phyloP scores from a whole-genome alignment of 2,888 invertebrate species.

The Pseudococcus viburni region DNA sequence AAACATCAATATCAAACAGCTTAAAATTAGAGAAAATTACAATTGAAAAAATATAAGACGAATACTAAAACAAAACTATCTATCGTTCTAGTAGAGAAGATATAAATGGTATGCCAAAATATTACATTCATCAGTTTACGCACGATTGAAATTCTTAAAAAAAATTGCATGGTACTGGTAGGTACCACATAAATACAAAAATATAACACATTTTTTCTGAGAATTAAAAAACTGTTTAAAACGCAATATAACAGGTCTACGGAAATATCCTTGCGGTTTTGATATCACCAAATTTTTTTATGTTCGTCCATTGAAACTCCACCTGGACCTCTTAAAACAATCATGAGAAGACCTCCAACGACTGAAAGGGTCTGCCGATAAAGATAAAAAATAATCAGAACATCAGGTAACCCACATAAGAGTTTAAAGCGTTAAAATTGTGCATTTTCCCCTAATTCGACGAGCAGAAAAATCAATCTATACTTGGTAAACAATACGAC shows the following conservation, averaged over 20 bases:
- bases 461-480: neutral
- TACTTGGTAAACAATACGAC: neutral
- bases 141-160: neutral
- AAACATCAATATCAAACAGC: neutral
- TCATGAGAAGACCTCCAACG: slow-evolving; percentile 97
- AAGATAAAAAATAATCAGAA: slow-evolving; percentile 71
- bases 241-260: neutral
- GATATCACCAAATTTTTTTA: slow-evolving; percentile 93
- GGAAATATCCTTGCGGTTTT: slow-evolving; percentile 6
- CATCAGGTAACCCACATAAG: neutral
- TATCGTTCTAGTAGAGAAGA: neutral
- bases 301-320: slow-evolving; percentile 99
- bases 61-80: neutral
- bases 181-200: slow-evolving; percentile 2
- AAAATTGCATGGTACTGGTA: neutral
- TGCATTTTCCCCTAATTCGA: neutral
- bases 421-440: slow-evolving; percentile 26
- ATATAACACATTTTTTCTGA: slow-evolving; percentile 17
- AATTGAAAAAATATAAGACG: neutral
- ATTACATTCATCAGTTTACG: neutral
- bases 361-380: slow-evolving; percentile 93
- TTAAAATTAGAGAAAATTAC: neutral
- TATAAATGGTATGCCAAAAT: neutral
- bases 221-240: slow-evolving; percentile 22
- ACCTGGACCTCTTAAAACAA: slow-evolving; percentile 97